Conservation (phyloP, 2,888 invertebrate genomes). For the Shargacucullia verbasci region DNA sequence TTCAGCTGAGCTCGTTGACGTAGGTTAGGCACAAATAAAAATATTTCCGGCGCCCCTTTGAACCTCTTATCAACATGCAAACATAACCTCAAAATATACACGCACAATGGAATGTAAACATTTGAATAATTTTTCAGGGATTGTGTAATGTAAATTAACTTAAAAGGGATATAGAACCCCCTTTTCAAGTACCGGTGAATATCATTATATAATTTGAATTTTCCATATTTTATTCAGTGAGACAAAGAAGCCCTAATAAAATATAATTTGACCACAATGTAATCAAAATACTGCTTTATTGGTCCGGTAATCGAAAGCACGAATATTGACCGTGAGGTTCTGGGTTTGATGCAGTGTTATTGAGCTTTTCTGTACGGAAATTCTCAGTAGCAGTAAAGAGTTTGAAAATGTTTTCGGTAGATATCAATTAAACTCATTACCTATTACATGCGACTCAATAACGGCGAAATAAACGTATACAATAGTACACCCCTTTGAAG, state of each 20-base stretch:
- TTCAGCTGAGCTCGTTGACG: conserved; percentile 2
- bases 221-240: neutral
- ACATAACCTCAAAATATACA: conserved; percentile 11
- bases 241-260: conserved; percentile 7
- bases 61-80: conserved; percentile 7
- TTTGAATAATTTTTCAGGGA: neutral
- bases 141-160: conserved; percentile 6
- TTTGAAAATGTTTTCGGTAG: no score
- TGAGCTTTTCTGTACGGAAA: no score
- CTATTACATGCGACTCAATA: no score
- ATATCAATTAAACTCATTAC: no score
- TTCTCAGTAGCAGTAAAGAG: no score
- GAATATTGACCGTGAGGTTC: no score
- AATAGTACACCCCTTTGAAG: no score
- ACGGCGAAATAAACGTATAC: no score
- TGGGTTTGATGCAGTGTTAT: no score
- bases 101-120: conserved; percentile 7
- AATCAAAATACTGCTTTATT: no score
- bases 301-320: no score
- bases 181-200: neutral
- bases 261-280: conserved; percentile 6
- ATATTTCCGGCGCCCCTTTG: conserved; percentile 4
- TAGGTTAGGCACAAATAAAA: conserved; percentile 19
- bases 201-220: neutral
- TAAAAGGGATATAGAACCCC: neutral